phyloP scores from a whole-genome alignment of 2,888 invertebrate genomes.

The Conistra vaccinii region DNA sequence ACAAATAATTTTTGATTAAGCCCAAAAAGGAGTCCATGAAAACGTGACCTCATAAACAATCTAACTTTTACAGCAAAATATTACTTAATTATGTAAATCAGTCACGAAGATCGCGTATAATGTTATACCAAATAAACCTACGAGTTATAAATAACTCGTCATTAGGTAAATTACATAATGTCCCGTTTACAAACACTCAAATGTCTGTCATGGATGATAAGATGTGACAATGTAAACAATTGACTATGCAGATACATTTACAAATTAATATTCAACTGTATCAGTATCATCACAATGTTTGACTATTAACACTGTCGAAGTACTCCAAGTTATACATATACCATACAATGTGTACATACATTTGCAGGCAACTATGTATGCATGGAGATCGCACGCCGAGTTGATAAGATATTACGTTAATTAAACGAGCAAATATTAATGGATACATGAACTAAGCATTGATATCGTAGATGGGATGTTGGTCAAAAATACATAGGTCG shows the following conservation, averaged over 20 bases:
- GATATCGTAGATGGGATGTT: neutral
- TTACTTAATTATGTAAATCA: conserved; percentile 50
- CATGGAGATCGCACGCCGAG: conserved; percentile 41
- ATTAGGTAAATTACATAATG: conserved; percentile 43
- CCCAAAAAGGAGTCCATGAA: conserved; percentile 29
- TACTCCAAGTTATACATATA: conserved; percentile 16
- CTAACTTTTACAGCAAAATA: conserved; percentile 44
- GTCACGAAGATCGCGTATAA: conserved; percentile 48
- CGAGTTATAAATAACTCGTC: conserved; percentile 33
- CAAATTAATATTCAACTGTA: conserved; percentile 58
- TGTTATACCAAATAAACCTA: conserved; percentile 24
- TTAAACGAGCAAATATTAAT: conserved; percentile 49
- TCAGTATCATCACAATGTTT: conserved; percentile 52
- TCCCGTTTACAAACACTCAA: conserved; percentile 38
- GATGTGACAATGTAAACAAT: conserved; percentile 53
- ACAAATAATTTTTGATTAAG: conserved; percentile 28
- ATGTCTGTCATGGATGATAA: conserved; percentile 57
- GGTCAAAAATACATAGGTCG: neutral
- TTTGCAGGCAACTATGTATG: conserved; percentile 39
- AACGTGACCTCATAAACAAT: conserved; percentile 48
- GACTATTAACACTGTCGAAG: conserved; percentile 58
- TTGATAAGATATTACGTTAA: conserved; percentile 52
- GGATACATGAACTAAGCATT: conserved; percentile 1
- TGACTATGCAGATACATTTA: conserved; percentile 55
- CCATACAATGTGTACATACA: conserved; percentile 9